Evolutionary conservation across 2,797 vertebrate species (phyloP).

Genomic region (Cryptoblepharus egeriae): DNA sequence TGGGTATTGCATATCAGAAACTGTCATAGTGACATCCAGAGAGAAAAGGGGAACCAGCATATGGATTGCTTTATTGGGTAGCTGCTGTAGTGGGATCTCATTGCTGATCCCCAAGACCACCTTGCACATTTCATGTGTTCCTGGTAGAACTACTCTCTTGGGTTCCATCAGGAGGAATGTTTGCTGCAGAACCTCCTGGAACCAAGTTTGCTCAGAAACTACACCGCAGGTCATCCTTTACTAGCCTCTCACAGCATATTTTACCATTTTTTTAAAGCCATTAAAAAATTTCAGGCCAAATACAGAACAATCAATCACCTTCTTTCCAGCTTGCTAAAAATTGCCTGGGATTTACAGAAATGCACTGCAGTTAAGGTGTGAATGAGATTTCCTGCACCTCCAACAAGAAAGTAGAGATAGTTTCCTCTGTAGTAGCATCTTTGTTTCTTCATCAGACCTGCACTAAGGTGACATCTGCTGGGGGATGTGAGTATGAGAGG

Average conservation of each 20-base stretch:
- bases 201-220: neutral
- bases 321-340: neutral
- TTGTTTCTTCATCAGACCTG: neutral
- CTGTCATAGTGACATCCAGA: neutral
- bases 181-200: neutral
- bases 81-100: too few species aligned
- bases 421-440: neutral
- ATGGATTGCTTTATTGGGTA: too few species aligned
- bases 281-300: neutral
- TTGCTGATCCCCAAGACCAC: too few species aligned
- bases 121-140: too few species aligned
- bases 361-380: too few species aligned
- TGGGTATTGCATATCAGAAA: neutral
- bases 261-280: neutral
- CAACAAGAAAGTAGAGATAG: neutral
- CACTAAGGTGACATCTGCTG: slow-evolving; percentile 18
- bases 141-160: too few species aligned
- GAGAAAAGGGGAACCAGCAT: too few species aligned
- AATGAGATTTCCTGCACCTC: neutral
- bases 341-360: neutral
- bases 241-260: neutral
- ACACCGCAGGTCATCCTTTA: neutral
- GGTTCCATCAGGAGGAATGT: too few species aligned
- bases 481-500: neutral
- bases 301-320: neutral